Evolutionary conservation across 2,888 invertebrate species (phyloP).

Genomic region (Ecdyonurus torrentis): DNA sequence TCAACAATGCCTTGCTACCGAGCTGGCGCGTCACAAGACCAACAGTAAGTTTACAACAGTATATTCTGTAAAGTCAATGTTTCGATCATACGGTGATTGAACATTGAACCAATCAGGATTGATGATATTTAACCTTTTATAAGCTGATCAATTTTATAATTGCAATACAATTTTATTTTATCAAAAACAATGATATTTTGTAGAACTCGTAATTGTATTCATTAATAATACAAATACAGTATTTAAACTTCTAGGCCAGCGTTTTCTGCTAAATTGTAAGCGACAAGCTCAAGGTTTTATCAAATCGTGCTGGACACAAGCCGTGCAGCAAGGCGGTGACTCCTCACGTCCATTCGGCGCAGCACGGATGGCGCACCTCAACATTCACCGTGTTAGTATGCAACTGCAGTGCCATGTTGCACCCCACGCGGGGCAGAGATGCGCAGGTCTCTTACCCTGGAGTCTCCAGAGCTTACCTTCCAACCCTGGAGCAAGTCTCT

Average conservation of each 20-base stretch:
- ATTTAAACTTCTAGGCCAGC: too few relatives aligned
- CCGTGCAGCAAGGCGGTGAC: not conserved
- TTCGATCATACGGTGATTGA: too few relatives aligned
- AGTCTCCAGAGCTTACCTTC: not conserved
- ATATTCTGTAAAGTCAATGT: not conserved
- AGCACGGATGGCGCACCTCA: not conserved
- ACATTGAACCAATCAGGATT: too few relatives aligned
- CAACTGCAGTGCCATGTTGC: not conserved
- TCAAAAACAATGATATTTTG: too few relatives aligned
- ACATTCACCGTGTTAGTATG: not conserved
- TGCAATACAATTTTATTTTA: too few relatives aligned
- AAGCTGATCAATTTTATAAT: too few relatives aligned
- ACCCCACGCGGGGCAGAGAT: not conserved
- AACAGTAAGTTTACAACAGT: not conserved
- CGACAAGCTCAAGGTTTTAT: not conserved
- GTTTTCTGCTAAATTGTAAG: not conserved
- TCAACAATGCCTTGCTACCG: not conserved
- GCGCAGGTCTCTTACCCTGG: not conserved
- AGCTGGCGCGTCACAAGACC: not conserved
- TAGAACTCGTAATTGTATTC: not conserved
- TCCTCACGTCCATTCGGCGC: not conserved
- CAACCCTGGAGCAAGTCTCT: not conserved
- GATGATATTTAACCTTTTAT: too few relatives aligned
- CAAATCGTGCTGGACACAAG: not conserved
- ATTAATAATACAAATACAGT: too few relatives aligned